Evolutionary conservation across 2,113 vertebrate species (phyloP), one percentile per base, ranked within the genome.

Genomic region (Aythya baeri): DNA sequence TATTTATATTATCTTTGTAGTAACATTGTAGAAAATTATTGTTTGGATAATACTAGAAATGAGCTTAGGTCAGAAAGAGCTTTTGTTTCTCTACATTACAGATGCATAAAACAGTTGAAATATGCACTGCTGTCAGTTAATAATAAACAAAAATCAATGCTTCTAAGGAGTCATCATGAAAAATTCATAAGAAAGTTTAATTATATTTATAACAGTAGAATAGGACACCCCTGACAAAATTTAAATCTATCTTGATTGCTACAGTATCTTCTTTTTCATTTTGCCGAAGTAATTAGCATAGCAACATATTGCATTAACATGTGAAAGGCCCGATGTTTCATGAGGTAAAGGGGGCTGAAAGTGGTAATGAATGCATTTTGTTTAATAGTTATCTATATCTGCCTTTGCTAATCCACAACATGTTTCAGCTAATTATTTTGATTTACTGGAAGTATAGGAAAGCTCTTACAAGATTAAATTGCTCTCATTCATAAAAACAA

Each of bases 191-290:
- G 3, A 17, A 88, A 65, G 14, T 3, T 71, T 58, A 78, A 27
- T 17, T 41, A 14, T 81, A 49, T 77, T 83, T 88, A 61, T 11
- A 83, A 44, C 7, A 63, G 7, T 34, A 83, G 32, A 83, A 68
- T 65, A 61, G 6, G 12, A 54, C 5, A 8, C 14, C 49, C 73
- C 27, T 74, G 20, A 43, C 4, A 26, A 26, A 62, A 43, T 44
- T 34, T 34, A 75, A 62, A 78, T 67, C 31, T 68, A 4, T 8
- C 3, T 81, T 81, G 5, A 25, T 46, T 72, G 3, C 15, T 71
- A 0, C 0, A 31, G 6, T 50, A 79, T 43, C 6, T 57, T 17
- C 1, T 38, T 55, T 57, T 65, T 44, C 50, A n/a, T 70, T 63
- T 34, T 20, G 2, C 6, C 1, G 29, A 43, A 78, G 67, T 31